Base-by-base conservation (phyloP, 2,113 vertebrate species). In the Thomomys bottae region DNA sequence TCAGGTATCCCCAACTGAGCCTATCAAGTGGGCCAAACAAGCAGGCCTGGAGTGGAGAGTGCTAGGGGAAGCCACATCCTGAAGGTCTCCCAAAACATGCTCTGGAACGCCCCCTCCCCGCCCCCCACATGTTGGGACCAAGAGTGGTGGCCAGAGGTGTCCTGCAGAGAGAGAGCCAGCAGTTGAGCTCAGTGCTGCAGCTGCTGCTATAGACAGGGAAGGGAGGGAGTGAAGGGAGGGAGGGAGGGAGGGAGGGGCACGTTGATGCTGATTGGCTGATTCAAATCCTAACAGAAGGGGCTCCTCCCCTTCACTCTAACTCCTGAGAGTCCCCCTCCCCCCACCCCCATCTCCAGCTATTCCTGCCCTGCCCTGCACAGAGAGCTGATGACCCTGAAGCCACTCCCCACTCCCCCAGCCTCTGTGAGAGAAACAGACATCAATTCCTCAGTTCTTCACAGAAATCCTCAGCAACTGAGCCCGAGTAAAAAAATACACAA, bases 211-310 rank as follows among this genome's bases (percentile, higher is more conserved):
- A 6, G 45, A 30, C 14, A 45, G 63, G 17, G 76, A 75, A 23
- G 64, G 81, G 38, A n/a, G 49, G 40, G 75, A 20, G 32, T 30
- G 15, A 32, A n/a, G 17, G 66, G 57, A 34, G 40, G n/a, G 88
- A n/a, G 17, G 66, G 57, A 34, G 40, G n/a, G 88, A 40, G 24
- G 61, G 34, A 67, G 67, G 38, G 4, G 63, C 42, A 6, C 67
- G 34, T 2, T 9, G 40, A 30, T 49, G 83, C 88, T 92, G 94
- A 97, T 95, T 96, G 96, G 96, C 84, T 84, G 76, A 70, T 97
- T 97, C 93, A 96, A 97, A 97, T 94, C 83, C 63, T 76, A 97
- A 96, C 93, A 95, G 77, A 94, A 94, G 79, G 92, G 71, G 84
- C 81, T 9, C 1, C 63, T 54, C 73, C 63, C 77, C 61, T 67